These are phyloP conservation scores for Euura saliciscinereae DNA, from an alignment of 1,140 invertebrate genomes.

Conservation along the genomic window DNA sequence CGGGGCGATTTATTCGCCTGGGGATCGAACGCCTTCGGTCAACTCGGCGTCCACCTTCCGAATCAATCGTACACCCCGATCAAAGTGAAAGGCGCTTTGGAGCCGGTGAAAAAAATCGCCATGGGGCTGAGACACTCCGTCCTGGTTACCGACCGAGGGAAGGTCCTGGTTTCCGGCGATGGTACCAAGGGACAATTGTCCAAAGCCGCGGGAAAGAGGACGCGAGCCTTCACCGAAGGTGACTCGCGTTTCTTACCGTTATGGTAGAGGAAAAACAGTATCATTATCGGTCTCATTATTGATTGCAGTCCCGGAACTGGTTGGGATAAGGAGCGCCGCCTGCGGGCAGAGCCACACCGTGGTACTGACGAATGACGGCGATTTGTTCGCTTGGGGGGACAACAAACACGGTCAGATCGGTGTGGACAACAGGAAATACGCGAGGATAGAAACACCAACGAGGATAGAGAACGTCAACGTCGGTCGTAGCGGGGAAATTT, in stretches of 20 bases:
- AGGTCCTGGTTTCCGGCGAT: slow-evolving; percentile 67
- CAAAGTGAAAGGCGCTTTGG: slow-evolving; percentile 23
- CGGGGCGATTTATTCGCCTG: slow-evolving; percentile 72
- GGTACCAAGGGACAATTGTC: slow-evolving; percentile 70
- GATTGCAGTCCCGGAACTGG: slow-evolving; percentile 59
- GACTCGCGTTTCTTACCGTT: not conserved
- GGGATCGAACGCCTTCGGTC: slow-evolving; percentile 78
- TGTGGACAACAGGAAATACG: slow-evolving; percentile 53
- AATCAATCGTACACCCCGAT: slow-evolving; percentile 16
- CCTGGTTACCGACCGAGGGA: slow-evolving; percentile 67
- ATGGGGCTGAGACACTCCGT: slow-evolving; percentile 73
- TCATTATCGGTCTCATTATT: not conserved
- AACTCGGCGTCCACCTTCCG: slow-evolving; percentile 63
- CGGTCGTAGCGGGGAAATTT: slow-evolving; percentile 53
- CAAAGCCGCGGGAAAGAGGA: slow-evolving; percentile 30
- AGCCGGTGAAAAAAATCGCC: slow-evolving; percentile 16
- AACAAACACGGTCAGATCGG: slow-evolving; percentile 78
- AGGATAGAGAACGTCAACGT: slow-evolving; percentile 40
- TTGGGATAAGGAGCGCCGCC: slow-evolving; percentile 62
- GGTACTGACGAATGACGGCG: slow-evolving; percentile 63
- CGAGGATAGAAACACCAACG: slow-evolving; percentile 60
- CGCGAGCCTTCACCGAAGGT: slow-evolving; percentile 60
- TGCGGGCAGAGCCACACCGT: slow-evolving; percentile 79
- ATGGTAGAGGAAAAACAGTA: slow-evolving; percentile 16
- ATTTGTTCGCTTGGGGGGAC: slow-evolving; percentile 73